A percentile compares a stretch with the other conserved stretches of the same genome.
Evolutionary conservation across 2,888 invertebrate genomes (phyloP).

Genomic region (Leptinotarsa peninsularis): DNA sequence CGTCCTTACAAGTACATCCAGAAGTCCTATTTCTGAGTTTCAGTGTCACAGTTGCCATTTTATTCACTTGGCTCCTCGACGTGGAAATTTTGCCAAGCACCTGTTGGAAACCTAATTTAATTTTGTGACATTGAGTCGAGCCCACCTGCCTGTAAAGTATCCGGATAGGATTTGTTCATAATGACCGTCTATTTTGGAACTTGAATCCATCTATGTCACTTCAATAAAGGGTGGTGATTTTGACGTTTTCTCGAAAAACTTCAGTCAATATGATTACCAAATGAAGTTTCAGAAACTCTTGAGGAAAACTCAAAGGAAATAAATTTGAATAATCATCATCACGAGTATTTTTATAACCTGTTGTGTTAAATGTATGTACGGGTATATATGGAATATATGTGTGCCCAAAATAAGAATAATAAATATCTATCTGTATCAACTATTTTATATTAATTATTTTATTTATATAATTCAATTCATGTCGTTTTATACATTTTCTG

Average conservation of each 20-base stretch:
- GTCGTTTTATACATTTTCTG: too few relatives aligned
- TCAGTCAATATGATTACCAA: not conserved
- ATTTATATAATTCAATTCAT: too few relatives aligned
- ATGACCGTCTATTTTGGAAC: not conserved
- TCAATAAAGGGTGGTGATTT: not conserved
- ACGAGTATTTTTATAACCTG: too few relatives aligned
- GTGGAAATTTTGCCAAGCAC: constrained; percentile 21
- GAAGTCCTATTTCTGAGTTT: not conserved
- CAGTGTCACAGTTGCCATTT: not conserved
- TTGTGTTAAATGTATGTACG: too few relatives aligned
- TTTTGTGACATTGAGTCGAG: constrained; percentile 26
- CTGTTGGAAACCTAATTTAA: constrained; percentile 28
- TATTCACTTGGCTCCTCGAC: not conserved
- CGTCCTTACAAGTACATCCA: too few relatives aligned
- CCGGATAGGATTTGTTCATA: constrained; percentile 9
- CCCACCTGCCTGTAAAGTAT: constrained; percentile 20
- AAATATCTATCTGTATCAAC: too few relatives aligned
- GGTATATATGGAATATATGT: too few relatives aligned
- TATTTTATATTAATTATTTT: too few relatives aligned
- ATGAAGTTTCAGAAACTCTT: too few relatives aligned
- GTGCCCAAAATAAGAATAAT: too few relatives aligned
- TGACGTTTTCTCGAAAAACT: not conserved
- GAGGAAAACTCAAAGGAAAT: too few relatives aligned
- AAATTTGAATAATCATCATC: too few relatives aligned
- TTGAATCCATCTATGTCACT: not conserved